phyloP scores from a whole-genome alignment of 2,113 vertebrate species.

The Xyrauchen texanus region DNA sequence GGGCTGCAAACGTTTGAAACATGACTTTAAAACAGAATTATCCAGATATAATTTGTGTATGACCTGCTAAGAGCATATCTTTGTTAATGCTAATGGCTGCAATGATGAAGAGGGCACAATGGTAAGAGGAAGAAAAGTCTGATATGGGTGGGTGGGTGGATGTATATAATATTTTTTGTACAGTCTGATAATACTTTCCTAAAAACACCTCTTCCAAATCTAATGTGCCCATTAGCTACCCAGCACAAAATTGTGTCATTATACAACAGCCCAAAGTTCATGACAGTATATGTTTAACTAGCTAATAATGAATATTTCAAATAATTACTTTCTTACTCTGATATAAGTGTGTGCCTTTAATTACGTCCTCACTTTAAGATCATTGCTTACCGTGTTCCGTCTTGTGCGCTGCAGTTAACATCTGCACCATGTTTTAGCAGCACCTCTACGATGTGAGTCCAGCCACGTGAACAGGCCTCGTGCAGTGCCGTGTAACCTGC shows the following conservation, averaged over 20 bases:
- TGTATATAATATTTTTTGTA: neutral
- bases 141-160: neutral
- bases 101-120: neutral
- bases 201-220: neutral
- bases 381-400: conserved; percentile 87
- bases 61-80: too few species aligned
- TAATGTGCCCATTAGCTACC: neutral
- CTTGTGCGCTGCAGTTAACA: conserved; percentile 96
- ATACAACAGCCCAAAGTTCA: neutral
- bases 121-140: conserved; percentile 10
- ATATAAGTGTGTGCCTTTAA: neutral
- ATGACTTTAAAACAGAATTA: neutral
- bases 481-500: conserved; percentile 96
- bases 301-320: neutral
- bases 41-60: too few species aligned
- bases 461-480: conserved; percentile 91
- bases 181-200: neutral
- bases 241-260: neutral
- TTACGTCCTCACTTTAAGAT: neutral
- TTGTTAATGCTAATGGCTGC: too few species aligned
- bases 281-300: neutral
- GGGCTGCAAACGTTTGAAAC: conserved; percentile 73
- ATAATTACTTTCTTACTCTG: neutral
- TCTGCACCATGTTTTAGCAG: conserved; percentile 93
- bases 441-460: conserved; percentile 91